Evolutionary conservation across 2,113 vertebrate genomes (phyloP).

Genomic region (Scartelaos histophorus): DNA sequence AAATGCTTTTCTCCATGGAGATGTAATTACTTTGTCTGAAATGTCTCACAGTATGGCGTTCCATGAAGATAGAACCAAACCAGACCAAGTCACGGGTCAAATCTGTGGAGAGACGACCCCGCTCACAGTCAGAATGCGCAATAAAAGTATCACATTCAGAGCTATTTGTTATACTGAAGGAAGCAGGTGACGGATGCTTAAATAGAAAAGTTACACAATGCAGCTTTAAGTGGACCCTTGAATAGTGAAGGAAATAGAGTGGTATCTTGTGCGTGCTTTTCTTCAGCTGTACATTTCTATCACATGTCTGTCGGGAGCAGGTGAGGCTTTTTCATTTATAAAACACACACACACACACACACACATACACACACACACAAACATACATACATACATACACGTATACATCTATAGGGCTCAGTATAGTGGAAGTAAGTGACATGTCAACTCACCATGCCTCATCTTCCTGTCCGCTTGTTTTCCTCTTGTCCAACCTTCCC

Average conservation of each 20-base stretch:
- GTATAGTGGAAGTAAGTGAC: slow-evolving; percentile 36
- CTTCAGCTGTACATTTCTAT: neutral
- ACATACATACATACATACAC: neutral
- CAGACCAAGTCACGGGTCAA: too few relatives aligned
- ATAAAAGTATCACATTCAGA: too few relatives aligned
- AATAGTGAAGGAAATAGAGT: neutral
- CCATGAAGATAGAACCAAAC: too few relatives aligned
- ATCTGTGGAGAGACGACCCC: too few relatives aligned
- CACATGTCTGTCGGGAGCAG: neutral
- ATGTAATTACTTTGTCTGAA: too few relatives aligned
- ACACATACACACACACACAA: neutral
- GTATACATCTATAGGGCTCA: neutral
- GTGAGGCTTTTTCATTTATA: neutral
- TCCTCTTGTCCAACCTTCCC: slow-evolving; percentile 22
- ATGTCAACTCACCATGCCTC: slow-evolving; percentile 16
- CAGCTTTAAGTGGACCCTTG: too few relatives aligned
- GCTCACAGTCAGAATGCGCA: too few relatives aligned
- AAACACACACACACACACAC: neutral
- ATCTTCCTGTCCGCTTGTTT: slow-evolving; percentile 39
- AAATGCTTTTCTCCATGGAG: too few relatives aligned
- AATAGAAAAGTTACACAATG: too few relatives aligned
- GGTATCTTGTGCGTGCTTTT: neutral
- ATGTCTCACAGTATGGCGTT: too few relatives aligned
- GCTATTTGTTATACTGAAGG: too few relatives aligned
- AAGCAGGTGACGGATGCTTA: too few relatives aligned